Evolutionary conservation across 1,140 invertebrate genomes (phyloP), one percentile per base, ranked within the genome.

Genomic region (Oreohelix idahoensis): DNA sequence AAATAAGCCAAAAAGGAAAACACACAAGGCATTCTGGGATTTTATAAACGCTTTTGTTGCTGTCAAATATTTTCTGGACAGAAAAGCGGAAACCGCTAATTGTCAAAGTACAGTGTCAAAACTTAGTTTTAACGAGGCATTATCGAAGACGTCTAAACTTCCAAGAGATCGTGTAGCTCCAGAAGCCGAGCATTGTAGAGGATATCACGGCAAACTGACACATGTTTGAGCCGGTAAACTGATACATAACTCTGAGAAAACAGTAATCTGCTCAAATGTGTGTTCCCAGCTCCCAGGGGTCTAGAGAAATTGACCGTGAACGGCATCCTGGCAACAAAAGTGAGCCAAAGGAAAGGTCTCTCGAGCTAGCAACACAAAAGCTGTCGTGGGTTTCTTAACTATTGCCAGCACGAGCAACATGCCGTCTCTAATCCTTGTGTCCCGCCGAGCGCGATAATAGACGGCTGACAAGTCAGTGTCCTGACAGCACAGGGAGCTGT

Each of bases 281-380:
- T 66, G 63, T 66, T 66, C 63, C 29, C n/a, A 8, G n/a, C 63
- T 66, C 29, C n/a, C 63, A 32, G 63, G 63, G 63, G 63, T 35
- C n/a, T 66, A 1, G 29, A 66, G 63, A 66, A 66, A 66, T 66
- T 66, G 63, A 66, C 63, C 63, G 63, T 66, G 17, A 29, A 66
- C 63, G 63, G 29, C 29, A 35, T 66, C 17, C 63, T 66, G 29
- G 29, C 63, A 66, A 66, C 29, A 66, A 66, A 66, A 66, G 63
- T 66, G 63, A n/a, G n/a, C 63, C 63, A 66, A 66, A 66, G 63
- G n/a, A 66, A 66, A 66, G 63, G 29, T 66, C 63, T 66, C 63
- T 66, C 29, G 5, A 32, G 2, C 63, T 17, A 66, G 63, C n/a
- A 32, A 32, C 63, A 66, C 63, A 66, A 66, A 66, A 66, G 63